These are phyloP conservation scores for Aspiorhynchus laticeps DNA, from an alignment of 2,113 vertebrate species.

Conservation along the genomic window DNA sequence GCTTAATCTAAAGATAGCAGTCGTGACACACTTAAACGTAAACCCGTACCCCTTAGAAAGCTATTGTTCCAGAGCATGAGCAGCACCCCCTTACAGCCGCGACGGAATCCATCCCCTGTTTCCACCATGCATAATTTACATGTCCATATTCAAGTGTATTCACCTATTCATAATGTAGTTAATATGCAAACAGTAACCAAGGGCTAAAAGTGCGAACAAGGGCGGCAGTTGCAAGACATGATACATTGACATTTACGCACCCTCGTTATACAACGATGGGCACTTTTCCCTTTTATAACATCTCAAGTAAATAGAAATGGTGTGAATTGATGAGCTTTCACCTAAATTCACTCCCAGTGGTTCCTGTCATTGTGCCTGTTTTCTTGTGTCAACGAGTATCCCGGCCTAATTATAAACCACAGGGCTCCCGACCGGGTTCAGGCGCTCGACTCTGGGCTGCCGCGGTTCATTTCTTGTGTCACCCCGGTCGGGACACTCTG, in stretches of 20 bases:
- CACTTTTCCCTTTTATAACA: background rate
- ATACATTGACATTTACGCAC: constrained; percentile 1
- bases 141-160: constrained; percentile 37
- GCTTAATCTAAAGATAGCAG: constrained; percentile 40
- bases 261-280: constrained; percentile 13
- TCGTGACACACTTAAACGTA: constrained; percentile 30
- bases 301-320: constrained; percentile 33
- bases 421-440: constrained; percentile 11
- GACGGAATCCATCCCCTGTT: constrained; percentile 33
- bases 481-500: constrained; percentile 29
- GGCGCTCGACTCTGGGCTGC: constrained; percentile 19
- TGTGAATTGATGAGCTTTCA: constrained; percentile 34
- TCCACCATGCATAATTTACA: constrained; percentile 45
- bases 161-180: constrained; percentile 31
- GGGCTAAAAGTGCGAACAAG: background rate
- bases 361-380: constrained; percentile 31
- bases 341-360: constrained; percentile 19
- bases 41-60: constrained; percentile 9
- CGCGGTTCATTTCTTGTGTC: constrained; percentile 52
- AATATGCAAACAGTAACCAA: constrained; percentile 35
- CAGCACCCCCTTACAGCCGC: background rate
- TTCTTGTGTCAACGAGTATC: constrained; percentile 23
- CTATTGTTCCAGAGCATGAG: constrained; percentile 24
- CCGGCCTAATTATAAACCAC: constrained; percentile 38
- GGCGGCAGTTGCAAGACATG: background rate